These are phyloP conservation scores for Mormyrops attenuatus DNA, from an alignment of 2,797 vertebrate genomes.

Conservation along the genomic window DNA sequence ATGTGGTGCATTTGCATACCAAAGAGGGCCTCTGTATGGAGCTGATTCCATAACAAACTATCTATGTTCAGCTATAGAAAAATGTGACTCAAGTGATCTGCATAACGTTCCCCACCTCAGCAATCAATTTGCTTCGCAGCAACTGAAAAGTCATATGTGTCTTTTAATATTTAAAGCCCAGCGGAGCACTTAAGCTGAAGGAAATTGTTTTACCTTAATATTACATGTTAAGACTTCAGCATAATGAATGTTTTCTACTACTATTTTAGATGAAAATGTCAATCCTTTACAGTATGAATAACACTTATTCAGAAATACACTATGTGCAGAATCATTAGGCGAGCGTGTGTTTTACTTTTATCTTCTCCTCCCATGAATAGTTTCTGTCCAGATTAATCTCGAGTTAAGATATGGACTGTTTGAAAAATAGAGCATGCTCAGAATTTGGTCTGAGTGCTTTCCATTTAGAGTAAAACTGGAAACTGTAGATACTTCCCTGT, in stretches of 20 bases:
- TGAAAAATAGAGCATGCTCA: not conserved
- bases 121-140: not conserved
- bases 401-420: not conserved
- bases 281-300: not conserved
- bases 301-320: not conserved
- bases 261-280: not conserved
- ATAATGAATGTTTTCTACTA: not conserved
- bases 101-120: not conserved
- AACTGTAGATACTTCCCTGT: not conserved
- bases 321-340: not conserved
- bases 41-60: not conserved
- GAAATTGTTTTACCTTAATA: not conserved
- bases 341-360: not conserved
- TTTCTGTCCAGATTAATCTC: not conserved
- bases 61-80: not conserved
- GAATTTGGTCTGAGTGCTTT: not conserved
- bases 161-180: conserved; percentile 4
- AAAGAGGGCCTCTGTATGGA: not conserved
- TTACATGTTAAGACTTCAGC: not conserved
- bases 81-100: not conserved
- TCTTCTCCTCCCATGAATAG: not conserved
- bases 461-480: not conserved
- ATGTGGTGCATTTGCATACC: not conserved
- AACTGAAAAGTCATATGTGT: not conserved
- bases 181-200: not conserved